Evolutionary conservation across 2,888 invertebrate species (phyloP), one percentile per base, ranked within the genome.

Genomic region (Coecobrya sp.): DNA sequence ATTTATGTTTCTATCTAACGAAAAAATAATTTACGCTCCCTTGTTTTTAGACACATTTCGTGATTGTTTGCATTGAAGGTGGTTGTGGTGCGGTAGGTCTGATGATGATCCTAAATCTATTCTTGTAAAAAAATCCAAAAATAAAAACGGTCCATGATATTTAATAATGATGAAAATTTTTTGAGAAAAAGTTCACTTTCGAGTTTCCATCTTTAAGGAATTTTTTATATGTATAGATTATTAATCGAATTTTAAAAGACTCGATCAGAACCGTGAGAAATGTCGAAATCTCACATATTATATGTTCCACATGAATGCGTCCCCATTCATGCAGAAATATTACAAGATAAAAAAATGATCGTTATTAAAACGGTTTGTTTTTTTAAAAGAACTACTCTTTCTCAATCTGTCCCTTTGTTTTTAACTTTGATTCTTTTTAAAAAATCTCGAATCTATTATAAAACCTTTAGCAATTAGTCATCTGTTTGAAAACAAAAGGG

Each of bases 41-140:
- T 65, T 27, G 30, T 62, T 73, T 86, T 86, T 36, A n/a, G 65
- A 76, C 86, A 76, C 27, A 59, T 87, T 73, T 88, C 59, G 8
- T 52, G 42, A 81, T 27, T 79, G 36, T 70, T 89, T 70, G 55
- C 45, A 84, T 70, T 68, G 36, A 62, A 62, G 42, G 62, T 42
- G 25, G 52, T 68, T 85, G 85, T 82, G 55, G 82, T 91, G 91
- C 87, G 87, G 91, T 91, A 87, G 91, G 87, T 91, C 91, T 52
- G 52, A n/a, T n/a, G n/a, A n/a, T n/a, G n/a, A 81, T 89, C 81
- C 36, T 8, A 68, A 8, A 25, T 81, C 81, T 27, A 84, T 52
- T 81, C 19, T 59, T 81, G 3, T 79, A 25, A 81, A 81, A 27
- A 81, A 27, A 55, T 81, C 30, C 27, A 81, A 55, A 55, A 81